A percentile compares a stretch with the other conserved stretches of the same genome.
Conservation (phyloP, 2,797 vertebrate genomes). For the Fistularia commersonii region DNA sequence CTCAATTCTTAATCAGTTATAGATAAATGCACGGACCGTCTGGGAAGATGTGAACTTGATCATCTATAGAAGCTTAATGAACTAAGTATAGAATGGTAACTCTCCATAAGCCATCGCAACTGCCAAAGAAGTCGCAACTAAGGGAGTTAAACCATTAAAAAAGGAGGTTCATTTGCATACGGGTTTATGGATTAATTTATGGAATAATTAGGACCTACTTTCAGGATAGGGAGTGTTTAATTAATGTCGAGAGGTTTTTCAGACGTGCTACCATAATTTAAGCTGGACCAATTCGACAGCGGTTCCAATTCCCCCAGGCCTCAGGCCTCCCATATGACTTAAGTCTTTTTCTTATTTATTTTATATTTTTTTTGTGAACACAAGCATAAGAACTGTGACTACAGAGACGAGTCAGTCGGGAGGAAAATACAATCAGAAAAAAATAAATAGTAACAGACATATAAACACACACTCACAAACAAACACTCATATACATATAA, state of each 20-base stretch:
- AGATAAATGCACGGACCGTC: background rate
- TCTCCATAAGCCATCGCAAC: conserved; percentile 19
- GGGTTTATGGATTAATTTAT: conserved; percentile 53
- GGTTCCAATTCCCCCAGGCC: background rate
- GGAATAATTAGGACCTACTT: conserved; percentile 46
- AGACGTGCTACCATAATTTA: conserved; percentile 49
- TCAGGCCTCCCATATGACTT: conserved; percentile 4
- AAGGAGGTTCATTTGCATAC: conserved; percentile 37
- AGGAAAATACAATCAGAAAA: conserved; percentile 23
- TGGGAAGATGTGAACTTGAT: conserved; percentile 41
- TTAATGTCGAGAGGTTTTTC: conserved; percentile 61
- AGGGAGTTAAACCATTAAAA: conserved; percentile 24
- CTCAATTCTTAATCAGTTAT: too few species aligned
- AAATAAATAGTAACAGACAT: too few species aligned
- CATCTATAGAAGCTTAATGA: too few species aligned
- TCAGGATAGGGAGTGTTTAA: conserved; percentile 54
- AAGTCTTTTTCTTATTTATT: too few species aligned
- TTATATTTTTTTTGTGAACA: conserved; percentile 27
- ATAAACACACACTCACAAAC: background rate
- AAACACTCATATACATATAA: too few species aligned
- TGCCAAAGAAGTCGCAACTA: conserved; percentile 32
- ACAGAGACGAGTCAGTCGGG: conserved; percentile 26
- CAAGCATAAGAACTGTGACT: conserved; percentile 22
- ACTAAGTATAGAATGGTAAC: too few species aligned
- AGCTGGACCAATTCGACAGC: conserved; percentile 34